Base-by-base conservation (phyloP, 1,140 invertebrate genomes). In the Plectrocnemia conspersa region DNA sequence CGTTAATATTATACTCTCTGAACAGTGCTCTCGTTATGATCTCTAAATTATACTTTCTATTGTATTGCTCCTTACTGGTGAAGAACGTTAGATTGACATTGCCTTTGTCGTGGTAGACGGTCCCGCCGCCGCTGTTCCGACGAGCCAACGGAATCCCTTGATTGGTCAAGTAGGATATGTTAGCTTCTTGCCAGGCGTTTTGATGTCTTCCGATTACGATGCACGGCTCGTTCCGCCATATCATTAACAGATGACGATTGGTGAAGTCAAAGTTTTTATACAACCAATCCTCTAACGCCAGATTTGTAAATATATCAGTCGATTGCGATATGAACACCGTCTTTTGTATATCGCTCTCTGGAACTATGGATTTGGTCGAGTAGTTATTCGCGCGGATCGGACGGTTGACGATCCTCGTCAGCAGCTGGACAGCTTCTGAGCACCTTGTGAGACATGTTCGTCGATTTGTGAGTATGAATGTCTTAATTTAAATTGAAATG, bases 121-220 rank as follows among this genome's bases (percentile, higher is more conserved):
- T 88, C 7, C 93, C 94, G 52, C 96, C 97, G n/a, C 93, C 95
- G 71, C 93, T 97, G 64, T 93, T 91, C 15, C 95, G 78, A 44
- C 96, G 78, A 1, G 86, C 95, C 13, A 97, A 62, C 1, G 79
- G 69, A 36, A 95, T 81, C 13, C 80, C 81, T 18, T 78, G 71
- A 24, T 82, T 77, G 38, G 77, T 67, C 16, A 86, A 62, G 24
- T 73, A 75, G 2, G 80, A 73, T 0, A 91, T 68, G 67, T 97
- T 90, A 1, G 87, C 84, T 73, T 99, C 96, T 15, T 86, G 67
- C 87, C 94, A 98, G 1, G 94, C 92, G 74, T 99, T 99, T 70
- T 98, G 96, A 74, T 98, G 91, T 29, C 91, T 78, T 1, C 97
- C 97, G 66, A 98, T 88, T 0, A 98, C 94, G 41, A 99, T 89